Conservation (phyloP, 2,888 invertebrate genomes). For the Frankliniella fusca region DNA sequence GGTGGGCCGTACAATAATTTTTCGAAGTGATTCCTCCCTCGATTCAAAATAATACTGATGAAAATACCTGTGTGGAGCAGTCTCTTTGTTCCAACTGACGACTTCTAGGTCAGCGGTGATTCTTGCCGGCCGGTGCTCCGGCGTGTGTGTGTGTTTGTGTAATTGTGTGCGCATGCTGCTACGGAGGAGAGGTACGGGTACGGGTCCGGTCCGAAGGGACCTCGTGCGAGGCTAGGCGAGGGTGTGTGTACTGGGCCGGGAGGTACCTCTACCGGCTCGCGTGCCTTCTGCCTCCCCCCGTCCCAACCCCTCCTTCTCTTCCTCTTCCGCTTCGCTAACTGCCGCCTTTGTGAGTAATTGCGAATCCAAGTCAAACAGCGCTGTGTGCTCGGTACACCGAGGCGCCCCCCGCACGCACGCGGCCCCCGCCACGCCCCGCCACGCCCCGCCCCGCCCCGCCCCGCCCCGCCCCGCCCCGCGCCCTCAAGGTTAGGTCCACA, state of each 20-base stretch:
- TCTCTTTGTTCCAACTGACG: no score
- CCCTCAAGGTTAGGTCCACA: background rate
- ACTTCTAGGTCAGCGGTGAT: no score
- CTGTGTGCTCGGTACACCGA: constrained; percentile 1
- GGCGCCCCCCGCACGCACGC: background rate
- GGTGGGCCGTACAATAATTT: no score
- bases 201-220: background rate
- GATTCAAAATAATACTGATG: no score
- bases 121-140: no score
- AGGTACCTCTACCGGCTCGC: background rate
- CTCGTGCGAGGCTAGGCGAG: background rate
- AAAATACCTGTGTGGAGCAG: no score
- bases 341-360: background rate
- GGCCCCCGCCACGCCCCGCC: no score
- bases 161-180: background rate
- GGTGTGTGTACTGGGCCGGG: background rate
- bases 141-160: no score
- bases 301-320: background rate
- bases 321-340: background rate
- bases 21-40: no score
- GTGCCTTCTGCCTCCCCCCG: background rate
- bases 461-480: background rate
- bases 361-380: constrained; percentile 10
- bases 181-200: background rate
- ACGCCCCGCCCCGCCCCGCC: background rate